phyloP scores from a whole-genome alignment of 2,888 invertebrate species.

The Cenopis cana region DNA sequence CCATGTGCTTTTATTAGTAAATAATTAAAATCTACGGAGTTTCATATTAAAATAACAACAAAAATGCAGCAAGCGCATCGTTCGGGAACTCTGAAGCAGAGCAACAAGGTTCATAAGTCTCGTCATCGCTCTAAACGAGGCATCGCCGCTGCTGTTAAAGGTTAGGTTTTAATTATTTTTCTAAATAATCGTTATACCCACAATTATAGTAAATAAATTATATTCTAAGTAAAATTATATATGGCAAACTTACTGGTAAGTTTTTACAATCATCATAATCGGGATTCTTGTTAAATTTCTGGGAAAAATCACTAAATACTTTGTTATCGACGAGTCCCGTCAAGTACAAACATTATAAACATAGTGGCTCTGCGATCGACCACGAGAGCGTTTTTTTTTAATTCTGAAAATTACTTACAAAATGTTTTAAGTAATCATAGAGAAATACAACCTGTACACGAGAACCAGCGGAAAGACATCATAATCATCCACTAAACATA shows the following conservation, averaged over 20 bases:
- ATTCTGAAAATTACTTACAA: too few species aligned
- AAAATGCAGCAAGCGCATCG: constrained; percentile 89
- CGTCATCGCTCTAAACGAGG: constrained; percentile 96
- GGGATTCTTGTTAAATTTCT: not conserved
- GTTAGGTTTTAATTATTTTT: constrained; percentile 73
- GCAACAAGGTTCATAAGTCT: constrained; percentile 97
- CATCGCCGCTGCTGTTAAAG: constrained; percentile 91
- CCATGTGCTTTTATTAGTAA: constrained; percentile 57
- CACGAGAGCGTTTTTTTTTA: too few species aligned
- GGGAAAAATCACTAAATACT: too few species aligned
- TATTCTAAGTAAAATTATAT: not conserved
- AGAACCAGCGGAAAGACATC: too few species aligned
- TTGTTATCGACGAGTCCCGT: too few species aligned
- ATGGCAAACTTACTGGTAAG: not conserved
- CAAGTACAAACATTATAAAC: too few species aligned
- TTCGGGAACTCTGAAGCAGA: constrained; percentile 95
- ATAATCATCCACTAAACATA: too few species aligned
- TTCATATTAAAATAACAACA: constrained; percentile 8
- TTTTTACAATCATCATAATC: not conserved
- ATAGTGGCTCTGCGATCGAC: too few species aligned
- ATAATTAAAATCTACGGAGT: constrained; percentile 32
- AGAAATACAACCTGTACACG: too few species aligned
- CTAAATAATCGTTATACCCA: not conserved
- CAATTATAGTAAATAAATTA: not conserved
- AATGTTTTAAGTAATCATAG: too few species aligned